A percentile compares a stretch with the other conserved stretches of the same genome.
Evolutionary conservation across 1,140 invertebrate genomes (phyloP).

Genomic region (Zelostemma sp.): DNA sequence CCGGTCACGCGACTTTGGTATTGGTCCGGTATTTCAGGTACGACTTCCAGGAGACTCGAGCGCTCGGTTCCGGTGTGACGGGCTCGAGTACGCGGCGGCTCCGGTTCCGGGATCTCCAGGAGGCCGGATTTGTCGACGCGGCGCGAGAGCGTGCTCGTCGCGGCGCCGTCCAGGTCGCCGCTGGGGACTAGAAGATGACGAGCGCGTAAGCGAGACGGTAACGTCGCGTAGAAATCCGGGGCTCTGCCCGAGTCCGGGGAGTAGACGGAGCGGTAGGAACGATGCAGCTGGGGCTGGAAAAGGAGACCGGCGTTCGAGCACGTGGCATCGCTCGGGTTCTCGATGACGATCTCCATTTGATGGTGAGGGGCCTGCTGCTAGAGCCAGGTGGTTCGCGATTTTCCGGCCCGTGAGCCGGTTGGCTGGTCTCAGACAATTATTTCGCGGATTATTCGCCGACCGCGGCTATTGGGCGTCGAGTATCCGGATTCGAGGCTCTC

Average conservation of each 20-base stretch:
- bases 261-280: conserved; percentile 20
- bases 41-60: conserved; percentile 55
- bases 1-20: conserved; percentile 19
- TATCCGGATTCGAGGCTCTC: conserved; percentile 93
- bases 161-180: conserved; percentile 39
- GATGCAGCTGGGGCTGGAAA: conserved; percentile 35
- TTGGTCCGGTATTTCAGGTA: conserved; percentile 61
- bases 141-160: conserved; percentile 47
- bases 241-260: conserved; percentile 18
- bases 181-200: conserved; percentile 33
- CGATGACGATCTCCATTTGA: conserved; percentile 66
- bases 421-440: conserved; percentile 88
- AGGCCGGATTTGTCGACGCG: conserved; percentile 62
- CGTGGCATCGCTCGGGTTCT: conserved; percentile 51
- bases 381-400: conserved; percentile 67
- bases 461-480: conserved; percentile 91
- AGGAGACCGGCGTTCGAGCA: conserved; percentile 19
- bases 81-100: conserved; percentile 29
- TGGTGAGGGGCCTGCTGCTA: conserved; percentile 65
- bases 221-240: conserved; percentile 35
- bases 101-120: conserved; percentile 56
- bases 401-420: conserved; percentile 67
- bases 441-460: conserved; percentile 90
- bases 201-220: conserved; percentile 29
- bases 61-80: conserved; percentile 41